Evolutionary conservation across 2,797 vertebrate genomes (phyloP).

Genomic region (Parotocinclus haroldoi): DNA sequence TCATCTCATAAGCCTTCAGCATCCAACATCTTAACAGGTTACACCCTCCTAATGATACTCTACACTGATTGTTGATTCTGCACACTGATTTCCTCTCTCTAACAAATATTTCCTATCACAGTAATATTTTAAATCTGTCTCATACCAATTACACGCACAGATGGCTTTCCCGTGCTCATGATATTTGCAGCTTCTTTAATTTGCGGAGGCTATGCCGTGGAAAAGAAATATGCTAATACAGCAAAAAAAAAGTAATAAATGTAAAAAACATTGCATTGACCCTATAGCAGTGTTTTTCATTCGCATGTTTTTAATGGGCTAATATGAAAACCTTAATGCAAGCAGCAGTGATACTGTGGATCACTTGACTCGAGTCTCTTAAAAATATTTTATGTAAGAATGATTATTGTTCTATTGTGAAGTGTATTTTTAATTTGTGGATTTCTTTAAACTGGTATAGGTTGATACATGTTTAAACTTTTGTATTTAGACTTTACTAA

Average conservation of each 20-base stretch:
- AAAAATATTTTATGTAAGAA: too few species aligned
- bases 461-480: too few species aligned
- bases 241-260: neutral
- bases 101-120: slow-evolving; percentile 3
- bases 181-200: neutral
- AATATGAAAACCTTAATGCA: too few species aligned
- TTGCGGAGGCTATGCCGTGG: neutral
- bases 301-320: too few species aligned
- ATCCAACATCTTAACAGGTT: neutral
- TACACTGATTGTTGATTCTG: slow-evolving; percentile 10
- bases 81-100: neutral
- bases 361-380: too few species aligned
- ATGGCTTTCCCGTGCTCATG: neutral
- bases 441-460: too few species aligned
- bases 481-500: too few species aligned
- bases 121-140: slow-evolving; percentile 6
- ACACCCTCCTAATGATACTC: slow-evolving; percentile 12
- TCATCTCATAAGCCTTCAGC: neutral
- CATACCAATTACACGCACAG: slow-evolving; percentile 4
- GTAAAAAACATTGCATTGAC: neutral
- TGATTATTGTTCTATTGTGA: too few species aligned
- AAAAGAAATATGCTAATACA: neutral
- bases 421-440: too few species aligned
- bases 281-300: neutral
- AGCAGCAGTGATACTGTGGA: too few species aligned